Evolutionary conservation across 37 sponge, comb jelly and placozoan species (phyloP), one percentile per base, ranked within the genome.

Genomic region (Ephydatia muelleri): DNA sequence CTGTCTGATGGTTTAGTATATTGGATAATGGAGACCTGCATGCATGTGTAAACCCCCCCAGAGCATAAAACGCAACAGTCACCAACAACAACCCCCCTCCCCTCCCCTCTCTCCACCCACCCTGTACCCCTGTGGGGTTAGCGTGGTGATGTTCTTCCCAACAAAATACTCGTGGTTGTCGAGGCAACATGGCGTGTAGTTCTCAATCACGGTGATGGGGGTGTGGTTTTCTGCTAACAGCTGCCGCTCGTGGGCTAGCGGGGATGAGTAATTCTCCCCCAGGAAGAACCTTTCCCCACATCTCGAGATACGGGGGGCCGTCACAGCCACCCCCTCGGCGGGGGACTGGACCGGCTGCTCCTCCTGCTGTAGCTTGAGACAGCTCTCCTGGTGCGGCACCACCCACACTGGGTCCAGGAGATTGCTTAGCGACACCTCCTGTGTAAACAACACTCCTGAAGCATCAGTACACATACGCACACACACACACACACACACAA

Each of bases 131-230:
- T 35, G 35, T 16, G 65, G 73, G 14, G 79, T 69, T 22, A 94
- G 30, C 2, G 86, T 86, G 30, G 73, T 83, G 2, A 68, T 87
- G 16, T 85, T 78, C 13, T 73, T 78, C 14, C 95, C 92, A 2
- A 81, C 73, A 85, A 91, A 91, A 49, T 83, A 85, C 75, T 94
- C 89, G 19, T 75, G 80, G 68, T 94, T 91, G 75, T 94, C 92
- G 65, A 94, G 73, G 31, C 48, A 88, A 31, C 65, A 75, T 1
- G 95, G 95, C 64, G 85, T 89, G 65, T 94, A 94, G 72, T 82
- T 65, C 28, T 79, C 5, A 43, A 90, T 67, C 1, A 93, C 91
- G 39, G 75, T 23, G 31, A 34, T 39, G 11, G 85, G 72, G 21
- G 67, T 65, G 84, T 87, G 91, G 70, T 79, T 22, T 11, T 83